Conservation (phyloP, 1,140 invertebrate species). For the Diachasmimorpha longicaudata region DNA sequence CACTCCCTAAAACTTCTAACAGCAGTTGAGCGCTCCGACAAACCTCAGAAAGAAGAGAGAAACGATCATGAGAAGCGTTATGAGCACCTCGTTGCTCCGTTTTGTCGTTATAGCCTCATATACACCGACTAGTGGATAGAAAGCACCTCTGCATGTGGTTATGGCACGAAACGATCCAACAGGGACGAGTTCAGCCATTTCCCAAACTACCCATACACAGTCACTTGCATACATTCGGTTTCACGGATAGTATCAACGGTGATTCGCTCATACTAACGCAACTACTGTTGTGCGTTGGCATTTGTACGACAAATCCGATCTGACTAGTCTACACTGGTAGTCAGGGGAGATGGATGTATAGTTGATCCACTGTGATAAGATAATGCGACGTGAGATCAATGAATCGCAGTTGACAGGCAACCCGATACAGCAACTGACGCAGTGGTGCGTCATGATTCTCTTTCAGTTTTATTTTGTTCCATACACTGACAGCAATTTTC, state of each 20-base stretch:
- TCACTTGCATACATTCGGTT: neutral
- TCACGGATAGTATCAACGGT: neutral
- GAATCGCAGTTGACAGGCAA: neutral
- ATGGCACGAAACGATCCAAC: neutral
- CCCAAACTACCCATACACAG: neutral
- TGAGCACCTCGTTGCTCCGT: neutral
- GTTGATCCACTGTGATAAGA: neutral
- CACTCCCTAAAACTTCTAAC: neutral
- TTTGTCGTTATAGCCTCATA: neutral
- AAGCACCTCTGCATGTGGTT: neutral
- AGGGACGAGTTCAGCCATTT: neutral
- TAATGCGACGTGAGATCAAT: constrained; percentile 4
- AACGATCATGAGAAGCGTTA: neutral
- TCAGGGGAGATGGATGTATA: neutral
- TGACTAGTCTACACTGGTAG: constrained; percentile 4
- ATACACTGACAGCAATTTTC: too few species aligned
- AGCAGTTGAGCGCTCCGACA: neutral
- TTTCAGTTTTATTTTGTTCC: too few species aligned
- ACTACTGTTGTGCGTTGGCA: neutral
- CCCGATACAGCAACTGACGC: neutral
- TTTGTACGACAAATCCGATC: constrained; percentile 7
- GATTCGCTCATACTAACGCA: neutral
- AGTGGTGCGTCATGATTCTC: too few species aligned
- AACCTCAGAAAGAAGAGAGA: neutral
- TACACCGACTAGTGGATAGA: neutral